Percentiles rank a stretch among this genome's conserved stretches.
These are phyloP conservation scores for Hylyphantes graminicola DNA, from an alignment of 1,140 invertebrate genomes.

Conservation along the genomic window DNA sequence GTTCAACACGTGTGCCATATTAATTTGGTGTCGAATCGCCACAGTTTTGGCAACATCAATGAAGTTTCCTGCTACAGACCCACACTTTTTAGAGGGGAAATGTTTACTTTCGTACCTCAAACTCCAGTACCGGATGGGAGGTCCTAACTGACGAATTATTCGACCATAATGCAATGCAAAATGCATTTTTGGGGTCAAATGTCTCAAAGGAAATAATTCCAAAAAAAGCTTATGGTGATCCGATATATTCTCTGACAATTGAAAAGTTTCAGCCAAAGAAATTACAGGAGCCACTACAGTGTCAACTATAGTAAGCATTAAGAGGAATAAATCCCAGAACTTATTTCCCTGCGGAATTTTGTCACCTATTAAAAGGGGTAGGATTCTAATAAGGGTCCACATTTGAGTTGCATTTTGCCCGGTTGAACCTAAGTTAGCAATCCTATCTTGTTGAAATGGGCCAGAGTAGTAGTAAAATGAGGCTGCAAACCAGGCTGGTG, in stretches of 20 bases:
- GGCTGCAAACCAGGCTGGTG: too few relatives aligned
- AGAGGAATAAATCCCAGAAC: slow-evolving; percentile 5
- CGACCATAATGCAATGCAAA: neutral
- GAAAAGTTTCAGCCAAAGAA: slow-evolving; percentile 21
- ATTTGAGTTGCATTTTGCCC: slow-evolving; percentile 33
- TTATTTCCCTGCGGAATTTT: slow-evolving; percentile 1
- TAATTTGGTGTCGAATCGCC: neutral
- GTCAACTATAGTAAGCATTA: slow-evolving; percentile 7
- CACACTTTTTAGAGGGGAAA: neutral
- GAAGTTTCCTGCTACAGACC: neutral
- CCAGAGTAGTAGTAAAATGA: too few relatives aligned
- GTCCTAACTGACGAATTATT: slow-evolving; percentile 12
- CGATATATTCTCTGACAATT: neutral
- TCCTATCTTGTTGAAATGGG: neutral
- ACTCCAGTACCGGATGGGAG: slow-evolving; percentile 9
- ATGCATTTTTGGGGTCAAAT: slow-evolving; percentile 3
- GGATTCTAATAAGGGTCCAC: slow-evolving; percentile 21
- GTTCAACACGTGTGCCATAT: neutral
- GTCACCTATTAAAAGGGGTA: slow-evolving; percentile 24
- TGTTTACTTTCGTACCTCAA: slow-evolving; percentile 18
- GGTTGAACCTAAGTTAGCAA: neutral
- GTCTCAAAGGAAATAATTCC: neutral
- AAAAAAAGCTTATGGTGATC: slow-evolving; percentile 3
- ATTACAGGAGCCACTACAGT: slow-evolving; percentile 9
- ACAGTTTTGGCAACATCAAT: slow-evolving; percentile 23